Evolutionary conservation across 2,888 invertebrate species (phyloP), one percentile per base, ranked within the genome.

Genomic region (Pollenia labialis): DNA sequence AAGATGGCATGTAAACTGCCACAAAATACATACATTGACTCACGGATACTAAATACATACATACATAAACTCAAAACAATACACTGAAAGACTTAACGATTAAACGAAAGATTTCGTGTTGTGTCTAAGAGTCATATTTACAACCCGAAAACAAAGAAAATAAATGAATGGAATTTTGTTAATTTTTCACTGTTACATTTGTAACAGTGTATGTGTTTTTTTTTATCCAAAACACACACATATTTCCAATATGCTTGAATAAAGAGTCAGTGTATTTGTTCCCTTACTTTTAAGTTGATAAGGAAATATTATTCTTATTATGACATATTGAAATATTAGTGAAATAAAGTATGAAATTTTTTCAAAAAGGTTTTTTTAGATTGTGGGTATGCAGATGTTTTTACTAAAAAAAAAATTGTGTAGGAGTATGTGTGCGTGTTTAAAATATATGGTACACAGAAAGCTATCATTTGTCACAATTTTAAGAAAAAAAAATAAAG

Each of bases 281-380:
- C 58, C 42, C 16, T 23, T 23, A 62, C 40, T n/a, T 40, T 58
- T 40, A 14, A 58, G 58, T 58, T 40, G 58, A 40, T 58, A 58
- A 58, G 58, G 58, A 58, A 58, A 58, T 58, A 58, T 58, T 58
- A 64, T 46, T 12, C 44, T 46, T 64, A 64, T 64, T 64, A 64
- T 64, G 64, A 64, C 44, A 64, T 42, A 64, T 64, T 64, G 64
- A 64, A 64, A 64, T 64, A 62, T 62, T 62, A 62, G 42, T 62
- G 40, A 62, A 62, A 62, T 62, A 62, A 62, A 62, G 42, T n/a
- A 42, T 62, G 23, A 62, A 16, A 14, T 40, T 62, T 42, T n/a
- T n/a, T 62, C 6, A 42, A 62, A 62, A n/a, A 4, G 10, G 14
- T n/a, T 44, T 64, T 42, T 46, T 64, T 0, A 6, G 32, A 32